Evolutionary conservation across 1,140 invertebrate genomes (phyloP).

Genomic region (Tenebrio molitor): DNA sequence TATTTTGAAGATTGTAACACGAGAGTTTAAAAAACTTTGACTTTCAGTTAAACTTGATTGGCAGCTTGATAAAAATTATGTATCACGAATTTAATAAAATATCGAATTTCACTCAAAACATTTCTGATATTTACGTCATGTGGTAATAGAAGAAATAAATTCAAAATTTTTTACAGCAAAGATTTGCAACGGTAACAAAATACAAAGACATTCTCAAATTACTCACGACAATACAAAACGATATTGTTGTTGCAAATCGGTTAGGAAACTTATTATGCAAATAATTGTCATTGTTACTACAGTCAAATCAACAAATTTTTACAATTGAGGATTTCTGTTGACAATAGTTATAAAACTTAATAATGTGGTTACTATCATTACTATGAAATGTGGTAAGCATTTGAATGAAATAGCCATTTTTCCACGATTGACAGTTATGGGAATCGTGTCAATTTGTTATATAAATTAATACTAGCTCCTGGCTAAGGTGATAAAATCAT

Average conservation of each 20-base stretch:
- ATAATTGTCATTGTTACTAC: conserved; percentile 28
- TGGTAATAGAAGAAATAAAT: no score
- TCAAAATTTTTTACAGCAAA: no score
- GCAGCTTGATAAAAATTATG: background rate
- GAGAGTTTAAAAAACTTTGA: no score
- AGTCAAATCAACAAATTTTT: conserved; percentile 5
- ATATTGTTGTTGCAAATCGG: conserved; percentile 30
- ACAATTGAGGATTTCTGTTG: no score
- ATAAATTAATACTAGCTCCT: conserved; percentile 18
- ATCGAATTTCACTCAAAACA: no score
- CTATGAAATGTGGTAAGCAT: background rate
- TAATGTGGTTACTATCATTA: background rate
- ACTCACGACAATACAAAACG: conserved; percentile 30
- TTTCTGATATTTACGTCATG: no score
- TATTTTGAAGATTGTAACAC: no score
- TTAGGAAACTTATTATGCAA: conserved; percentile 27
- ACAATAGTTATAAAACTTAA: background rate
- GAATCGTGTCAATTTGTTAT: conserved; percentile 17
- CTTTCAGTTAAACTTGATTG: background rate
- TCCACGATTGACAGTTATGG: conserved; percentile 23
- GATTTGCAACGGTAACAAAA: conserved; percentile 26
- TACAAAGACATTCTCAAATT: conserved; percentile 24
- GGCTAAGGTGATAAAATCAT: conserved; percentile 5
- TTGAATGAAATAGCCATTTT: background rate
- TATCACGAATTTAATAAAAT: no score